Percentiles rank a stretch among this genome's conserved stretches.
These are phyloP conservation scores for Semotilus atromaculatus DNA, from an alignment of 2,797 vertebrate species.

Conservation along the genomic window DNA sequence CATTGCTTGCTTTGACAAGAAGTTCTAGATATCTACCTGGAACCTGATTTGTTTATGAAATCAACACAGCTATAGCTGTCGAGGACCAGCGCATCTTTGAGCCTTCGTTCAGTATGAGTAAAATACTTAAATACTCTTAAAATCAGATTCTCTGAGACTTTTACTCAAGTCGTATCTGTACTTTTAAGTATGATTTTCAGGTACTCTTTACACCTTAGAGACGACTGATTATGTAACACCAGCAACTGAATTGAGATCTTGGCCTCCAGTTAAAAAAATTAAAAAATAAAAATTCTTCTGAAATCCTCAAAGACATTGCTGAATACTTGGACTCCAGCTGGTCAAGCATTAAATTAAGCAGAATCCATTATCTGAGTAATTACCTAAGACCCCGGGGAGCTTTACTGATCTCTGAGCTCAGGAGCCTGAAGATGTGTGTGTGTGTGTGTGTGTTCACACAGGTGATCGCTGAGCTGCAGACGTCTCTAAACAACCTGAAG, in stretches of 20 bases:
- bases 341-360: constrained; percentile 7
- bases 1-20: no score
- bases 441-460: constrained; percentile 63
- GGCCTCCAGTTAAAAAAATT: not conserved
- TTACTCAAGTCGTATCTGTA: no score
- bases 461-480: constrained; percentile 87
- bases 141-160: no score
- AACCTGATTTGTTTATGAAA: no score
- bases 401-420: not conserved
- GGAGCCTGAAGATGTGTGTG: not conserved
- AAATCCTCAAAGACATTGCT: constrained; percentile 15
- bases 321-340: not conserved
- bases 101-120: no score
- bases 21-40: no score
- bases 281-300: not conserved
- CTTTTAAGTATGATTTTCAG: no score
- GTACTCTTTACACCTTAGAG: not conserved
- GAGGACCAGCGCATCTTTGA: no score
- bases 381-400: not conserved
- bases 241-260: not conserved
- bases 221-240: not conserved
- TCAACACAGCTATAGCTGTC: no score
- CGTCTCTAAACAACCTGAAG: constrained; percentile 77
- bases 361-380: constrained; percentile 21
- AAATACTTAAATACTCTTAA: no score